Percentiles rank a stretch among this genome's conserved stretches.
These are phyloP conservation scores for Phrynocephalus vlangalii DNA, from an alignment of 2,797 vertebrate species.

Conservation along the genomic window DNA sequence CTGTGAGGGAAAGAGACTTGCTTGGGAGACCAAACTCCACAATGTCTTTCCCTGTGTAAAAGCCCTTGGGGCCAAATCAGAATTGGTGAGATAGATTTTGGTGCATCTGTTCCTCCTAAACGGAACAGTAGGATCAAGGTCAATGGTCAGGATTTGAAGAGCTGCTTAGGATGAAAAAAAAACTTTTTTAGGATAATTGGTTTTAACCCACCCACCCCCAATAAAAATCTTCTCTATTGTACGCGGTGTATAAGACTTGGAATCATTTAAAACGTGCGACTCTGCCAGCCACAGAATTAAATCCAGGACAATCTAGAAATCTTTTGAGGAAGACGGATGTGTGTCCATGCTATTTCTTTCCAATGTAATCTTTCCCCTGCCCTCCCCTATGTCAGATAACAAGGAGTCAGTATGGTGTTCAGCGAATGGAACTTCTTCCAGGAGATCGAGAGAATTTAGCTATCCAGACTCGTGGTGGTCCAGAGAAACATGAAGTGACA, in stretches of 20 bases:
- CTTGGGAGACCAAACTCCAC: neutral
- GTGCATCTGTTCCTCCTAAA: neutral
- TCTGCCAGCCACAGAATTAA: neutral
- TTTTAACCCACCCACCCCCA: too few relatives aligned
- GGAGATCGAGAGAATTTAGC: constrained; percentile 92
- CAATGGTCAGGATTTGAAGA: neutral
- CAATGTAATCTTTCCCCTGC: neutral
- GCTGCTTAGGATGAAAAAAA: neutral
- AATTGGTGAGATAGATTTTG: neutral
- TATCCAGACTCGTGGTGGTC: constrained; percentile 91
- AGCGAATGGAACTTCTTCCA: constrained; percentile 87
- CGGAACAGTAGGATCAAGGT: neutral
- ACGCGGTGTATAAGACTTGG: neutral
- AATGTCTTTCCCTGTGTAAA: neutral
- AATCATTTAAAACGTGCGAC: neutral
- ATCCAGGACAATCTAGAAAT: too few relatives aligned
- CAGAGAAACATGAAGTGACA: constrained; percentile 94
- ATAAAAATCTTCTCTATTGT: too few relatives aligned
- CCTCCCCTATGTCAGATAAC: constrained; percentile 66
- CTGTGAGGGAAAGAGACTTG: neutral
- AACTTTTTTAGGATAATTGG: too few relatives aligned
- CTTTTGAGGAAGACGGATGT: too few relatives aligned
- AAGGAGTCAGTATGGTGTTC: constrained; percentile 76
- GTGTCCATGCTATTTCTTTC: neutral
- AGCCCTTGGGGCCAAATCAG: neutral